Conservation (phyloP, 53 echinoderm and acorn worm genomes). For the Echinometra lucunter region DNA sequence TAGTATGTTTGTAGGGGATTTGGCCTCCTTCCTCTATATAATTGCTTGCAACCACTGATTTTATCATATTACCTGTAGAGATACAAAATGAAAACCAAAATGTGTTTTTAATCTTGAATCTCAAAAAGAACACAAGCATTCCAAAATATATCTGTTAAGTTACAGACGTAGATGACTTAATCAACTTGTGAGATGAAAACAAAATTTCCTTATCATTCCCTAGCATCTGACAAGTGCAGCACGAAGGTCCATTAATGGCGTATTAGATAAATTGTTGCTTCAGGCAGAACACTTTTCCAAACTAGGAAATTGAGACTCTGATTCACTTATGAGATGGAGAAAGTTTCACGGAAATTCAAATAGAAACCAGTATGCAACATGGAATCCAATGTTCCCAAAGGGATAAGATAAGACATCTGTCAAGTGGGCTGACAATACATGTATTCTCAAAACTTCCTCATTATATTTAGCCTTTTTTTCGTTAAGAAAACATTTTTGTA, state of each 20-base stretch:
- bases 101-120: neutral
- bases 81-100: too few relatives aligned
- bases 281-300: neutral
- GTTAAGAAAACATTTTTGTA: neutral
- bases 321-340: constrained; percentile 3
- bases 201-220: neutral
- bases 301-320: constrained; percentile 2
- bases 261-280: constrained; percentile 33
- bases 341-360: constrained; percentile 22
- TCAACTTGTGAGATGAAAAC: neutral
- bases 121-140: neutral
- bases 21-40: too few relatives aligned
- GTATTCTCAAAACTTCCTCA: neutral
- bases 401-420: neutral
- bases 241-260: neutral
- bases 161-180: neutral
- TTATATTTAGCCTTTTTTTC: neutral
- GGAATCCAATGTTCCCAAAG: neutral
- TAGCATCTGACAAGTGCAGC: neutral
- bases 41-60: too few relatives aligned
- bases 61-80: too few relatives aligned
- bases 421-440: neutral
- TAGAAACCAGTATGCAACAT: neutral
- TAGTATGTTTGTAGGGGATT: too few relatives aligned
- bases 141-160: neutral